These are phyloP conservation scores for Irena cyanogastra DNA, from an alignment of 2,113 vertebrate genomes.

Conservation along the genomic window DNA sequence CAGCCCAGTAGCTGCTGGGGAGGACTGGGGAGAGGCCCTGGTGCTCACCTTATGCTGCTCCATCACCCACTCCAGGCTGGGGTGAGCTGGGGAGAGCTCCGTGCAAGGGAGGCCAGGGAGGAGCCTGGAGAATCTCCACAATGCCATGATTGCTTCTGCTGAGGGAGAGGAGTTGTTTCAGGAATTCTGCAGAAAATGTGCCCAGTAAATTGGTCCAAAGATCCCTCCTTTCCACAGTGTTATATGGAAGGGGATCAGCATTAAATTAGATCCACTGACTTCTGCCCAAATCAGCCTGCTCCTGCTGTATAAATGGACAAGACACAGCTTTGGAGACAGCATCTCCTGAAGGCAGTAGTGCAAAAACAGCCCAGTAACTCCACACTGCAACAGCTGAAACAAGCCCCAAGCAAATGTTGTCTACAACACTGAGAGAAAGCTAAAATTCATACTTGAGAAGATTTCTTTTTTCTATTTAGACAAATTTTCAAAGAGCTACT, in stretches of 20 bases:
- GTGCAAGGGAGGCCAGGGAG: not conserved
- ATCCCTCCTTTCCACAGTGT: not conserved
- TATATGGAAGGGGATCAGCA: not conserved
- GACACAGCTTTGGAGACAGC: not conserved
- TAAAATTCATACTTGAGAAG: not conserved
- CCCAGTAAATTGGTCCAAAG: not conserved
- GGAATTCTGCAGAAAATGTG: not conserved
- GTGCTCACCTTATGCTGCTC: accelerated
- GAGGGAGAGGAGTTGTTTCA: not conserved
- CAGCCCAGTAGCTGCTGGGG: not conserved
- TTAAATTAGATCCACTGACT: not conserved
- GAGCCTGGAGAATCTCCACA: not conserved
- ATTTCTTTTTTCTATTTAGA: not conserved
- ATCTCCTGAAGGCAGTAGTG: not conserved
- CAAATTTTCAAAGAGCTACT: not conserved
- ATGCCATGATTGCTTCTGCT: accelerated
- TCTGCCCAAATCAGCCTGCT: not conserved
- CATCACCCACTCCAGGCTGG: not conserved
- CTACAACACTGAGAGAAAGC: not conserved
- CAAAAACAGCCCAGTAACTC: not conserved
- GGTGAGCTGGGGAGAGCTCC: not conserved
- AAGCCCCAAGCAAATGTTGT: not conserved
- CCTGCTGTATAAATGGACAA: not conserved
- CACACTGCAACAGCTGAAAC: not conserved
- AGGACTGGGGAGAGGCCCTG: not conserved